phyloP scores from a whole-genome alignment of 35 echinoderm and acorn worm species.

The Apostichopus californicus region DNA sequence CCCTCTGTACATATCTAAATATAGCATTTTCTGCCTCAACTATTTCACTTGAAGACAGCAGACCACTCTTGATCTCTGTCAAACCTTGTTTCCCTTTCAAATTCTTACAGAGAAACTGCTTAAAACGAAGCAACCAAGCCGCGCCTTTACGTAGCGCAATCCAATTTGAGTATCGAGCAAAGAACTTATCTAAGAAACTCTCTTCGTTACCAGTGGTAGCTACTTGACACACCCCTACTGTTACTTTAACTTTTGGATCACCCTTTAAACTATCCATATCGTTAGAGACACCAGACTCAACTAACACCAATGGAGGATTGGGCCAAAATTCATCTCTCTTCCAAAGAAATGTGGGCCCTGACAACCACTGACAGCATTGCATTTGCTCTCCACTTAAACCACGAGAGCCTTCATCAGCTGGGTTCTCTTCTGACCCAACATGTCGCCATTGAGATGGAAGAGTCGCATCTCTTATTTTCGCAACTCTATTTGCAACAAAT shows the following conservation, averaged over 20 bases:
- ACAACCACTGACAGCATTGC: slow-evolving; percentile 9
- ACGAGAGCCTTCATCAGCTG: slow-evolving; percentile 52
- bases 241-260: slow-evolving; percentile 24
- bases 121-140: slow-evolving; percentile 22
- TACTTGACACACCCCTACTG: background rate
- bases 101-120: background rate
- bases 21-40: too few species aligned
- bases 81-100: background rate
- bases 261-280: slow-evolving; percentile 14
- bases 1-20: slow-evolving; percentile 17
- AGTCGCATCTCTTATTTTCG: slow-evolving; percentile 30
- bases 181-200: background rate
- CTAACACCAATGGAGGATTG: background rate
- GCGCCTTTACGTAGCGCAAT: background rate
- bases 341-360: slow-evolving; percentile 38
- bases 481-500: slow-evolving; percentile 60
- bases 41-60: background rate
- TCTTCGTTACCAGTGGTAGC: background rate
- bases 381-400: slow-evolving; percentile 13
- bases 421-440: slow-evolving; percentile 35
- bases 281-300: background rate
- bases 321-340: slow-evolving; percentile 43
- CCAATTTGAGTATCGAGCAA: slow-evolving; percentile 8
- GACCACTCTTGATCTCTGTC: background rate
- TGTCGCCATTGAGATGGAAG: slow-evolving; percentile 24